These are phyloP conservation scores for Baryphthengus martii DNA, from an alignment of 2,113 vertebrate genomes.

Conservation along the genomic window DNA sequence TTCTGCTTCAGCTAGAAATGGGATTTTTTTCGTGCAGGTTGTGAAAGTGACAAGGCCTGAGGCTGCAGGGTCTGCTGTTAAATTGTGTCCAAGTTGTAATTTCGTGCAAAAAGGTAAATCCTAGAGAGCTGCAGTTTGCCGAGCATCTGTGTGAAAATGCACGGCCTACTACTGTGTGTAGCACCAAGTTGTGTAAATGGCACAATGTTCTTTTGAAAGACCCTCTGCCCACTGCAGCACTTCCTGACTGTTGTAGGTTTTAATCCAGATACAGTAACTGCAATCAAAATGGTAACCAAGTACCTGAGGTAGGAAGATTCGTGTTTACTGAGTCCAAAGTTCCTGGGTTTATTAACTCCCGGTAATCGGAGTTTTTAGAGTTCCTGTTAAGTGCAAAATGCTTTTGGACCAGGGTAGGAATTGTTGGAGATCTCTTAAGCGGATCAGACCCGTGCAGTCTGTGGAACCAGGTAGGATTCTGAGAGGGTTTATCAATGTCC, in stretches of 20 bases:
- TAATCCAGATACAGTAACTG: not conserved
- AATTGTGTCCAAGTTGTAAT: not conserved
- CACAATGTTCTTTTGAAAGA: not conserved
- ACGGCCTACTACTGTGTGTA: not conserved
- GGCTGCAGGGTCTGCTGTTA: not conserved
- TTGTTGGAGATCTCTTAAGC: not conserved
- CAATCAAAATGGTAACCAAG: not conserved
- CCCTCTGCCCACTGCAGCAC: not conserved
- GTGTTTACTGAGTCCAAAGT: not conserved
- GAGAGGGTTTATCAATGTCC: not conserved
- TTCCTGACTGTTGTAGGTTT: not conserved
- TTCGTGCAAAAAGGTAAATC: not conserved
- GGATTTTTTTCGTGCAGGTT: fast-evolving
- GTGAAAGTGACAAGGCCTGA: not conserved
- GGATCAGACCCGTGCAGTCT: not conserved
- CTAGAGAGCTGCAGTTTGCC: not conserved
- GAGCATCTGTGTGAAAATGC: not conserved
- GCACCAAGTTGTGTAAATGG: not conserved
- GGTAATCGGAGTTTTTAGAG: not conserved
- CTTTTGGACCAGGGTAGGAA: not conserved
- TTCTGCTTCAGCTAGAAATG: not conserved
- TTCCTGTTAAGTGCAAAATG: not conserved
- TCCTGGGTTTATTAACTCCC: not conserved
- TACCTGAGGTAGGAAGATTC: not conserved
- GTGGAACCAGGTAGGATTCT: not conserved